These are phyloP conservation scores for Cichladusa arquata DNA, from an alignment of 2,113 vertebrate genomes.

Conservation along the genomic window DNA sequence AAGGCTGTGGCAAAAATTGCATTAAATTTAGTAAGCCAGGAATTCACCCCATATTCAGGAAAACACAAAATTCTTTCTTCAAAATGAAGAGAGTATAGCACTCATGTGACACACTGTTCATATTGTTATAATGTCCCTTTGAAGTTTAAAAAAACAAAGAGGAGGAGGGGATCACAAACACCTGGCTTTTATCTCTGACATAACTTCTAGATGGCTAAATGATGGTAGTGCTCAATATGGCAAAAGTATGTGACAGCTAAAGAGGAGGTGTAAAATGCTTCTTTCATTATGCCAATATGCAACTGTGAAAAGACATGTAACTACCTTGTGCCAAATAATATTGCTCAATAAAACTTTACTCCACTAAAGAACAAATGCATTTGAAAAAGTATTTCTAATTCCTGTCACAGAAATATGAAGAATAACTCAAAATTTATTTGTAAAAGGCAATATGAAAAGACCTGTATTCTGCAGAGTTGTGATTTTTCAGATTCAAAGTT, in stretches of 20 bases:
- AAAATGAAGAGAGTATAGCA: background rate
- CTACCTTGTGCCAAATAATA: background rate
- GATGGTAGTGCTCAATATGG: background rate
- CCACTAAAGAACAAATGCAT: background rate
- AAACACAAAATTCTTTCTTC: constrained; percentile 12
- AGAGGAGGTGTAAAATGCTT: constrained; percentile 23
- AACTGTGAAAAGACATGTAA: background rate
- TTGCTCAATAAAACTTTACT: background rate
- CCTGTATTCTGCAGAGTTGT: background rate
- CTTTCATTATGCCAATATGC: constrained; percentile 19
- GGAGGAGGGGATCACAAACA: background rate
- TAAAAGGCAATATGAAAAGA: background rate
- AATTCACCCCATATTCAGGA: background rate
- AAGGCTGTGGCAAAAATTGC: constrained; percentile 19
- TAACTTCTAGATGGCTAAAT: constrained; percentile 6
- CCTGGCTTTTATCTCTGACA: constrained; percentile 35
- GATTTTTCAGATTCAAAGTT: background rate
- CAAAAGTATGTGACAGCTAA: constrained; percentile 18
- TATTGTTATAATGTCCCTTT: constrained; percentile 10
- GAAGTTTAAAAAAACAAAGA: background rate
- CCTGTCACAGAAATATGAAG: background rate
- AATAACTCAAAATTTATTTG: background rate
- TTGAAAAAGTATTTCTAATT: background rate
- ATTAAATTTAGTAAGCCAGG: background rate
- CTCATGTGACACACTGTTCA: constrained; percentile 19